These are phyloP conservation scores for Drosophila pseudotakahashii DNA, from an alignment of 2,888 invertebrate species.

Conservation along the genomic window DNA sequence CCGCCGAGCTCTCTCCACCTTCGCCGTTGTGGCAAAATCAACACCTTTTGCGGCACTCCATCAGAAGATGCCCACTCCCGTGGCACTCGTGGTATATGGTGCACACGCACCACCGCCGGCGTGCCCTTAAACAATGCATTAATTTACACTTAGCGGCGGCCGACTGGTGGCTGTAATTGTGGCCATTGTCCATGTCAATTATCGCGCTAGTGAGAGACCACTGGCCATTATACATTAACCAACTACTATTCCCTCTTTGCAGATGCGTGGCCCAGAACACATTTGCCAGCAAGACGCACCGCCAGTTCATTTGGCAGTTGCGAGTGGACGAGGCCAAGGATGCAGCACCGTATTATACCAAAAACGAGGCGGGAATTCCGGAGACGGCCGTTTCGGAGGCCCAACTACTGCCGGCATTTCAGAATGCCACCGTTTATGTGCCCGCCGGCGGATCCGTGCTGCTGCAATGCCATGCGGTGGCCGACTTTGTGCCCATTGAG, in stretches of 20 bases:
- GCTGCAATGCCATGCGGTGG: slow-evolving; percentile 77
- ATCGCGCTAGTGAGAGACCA: slow-evolving; percentile 22
- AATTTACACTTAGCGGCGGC: slow-evolving; percentile 67
- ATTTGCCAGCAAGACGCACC: slow-evolving; percentile 83
- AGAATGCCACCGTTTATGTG: slow-evolving; percentile 81
- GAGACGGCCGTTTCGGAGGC: slow-evolving; percentile 43
- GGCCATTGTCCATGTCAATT: slow-evolving; percentile 39
- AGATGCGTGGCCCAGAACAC: slow-evolving; percentile 86
- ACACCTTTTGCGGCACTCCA: slow-evolving; percentile 59
- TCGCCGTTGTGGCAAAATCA: slow-evolving; percentile 46
- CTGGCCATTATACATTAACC: slow-evolving; percentile 47
- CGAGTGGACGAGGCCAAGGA: slow-evolving; percentile 56
- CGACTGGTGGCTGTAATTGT: slow-evolving; percentile 66
- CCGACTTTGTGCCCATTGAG: slow-evolving; percentile 74
- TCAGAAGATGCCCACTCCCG: slow-evolving; percentile 24
- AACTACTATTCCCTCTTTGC: slow-evolving; percentile 61
- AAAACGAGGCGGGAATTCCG: slow-evolving; percentile 13
- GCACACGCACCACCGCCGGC: slow-evolving; percentile 10
- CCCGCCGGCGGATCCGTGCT: slow-evolving; percentile 71
- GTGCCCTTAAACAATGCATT: slow-evolving; percentile 50
- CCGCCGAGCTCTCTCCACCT: slow-evolving; percentile 22
- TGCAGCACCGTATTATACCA: slow-evolving; percentile 7
- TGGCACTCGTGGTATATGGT: not conserved
- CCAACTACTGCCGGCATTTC: slow-evolving; percentile 80
- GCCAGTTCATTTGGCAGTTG: slow-evolving; percentile 80